phyloP scores from a whole-genome alignment of 2,113 vertebrate species.

The Ornithorhynchus anatinus region DNA sequence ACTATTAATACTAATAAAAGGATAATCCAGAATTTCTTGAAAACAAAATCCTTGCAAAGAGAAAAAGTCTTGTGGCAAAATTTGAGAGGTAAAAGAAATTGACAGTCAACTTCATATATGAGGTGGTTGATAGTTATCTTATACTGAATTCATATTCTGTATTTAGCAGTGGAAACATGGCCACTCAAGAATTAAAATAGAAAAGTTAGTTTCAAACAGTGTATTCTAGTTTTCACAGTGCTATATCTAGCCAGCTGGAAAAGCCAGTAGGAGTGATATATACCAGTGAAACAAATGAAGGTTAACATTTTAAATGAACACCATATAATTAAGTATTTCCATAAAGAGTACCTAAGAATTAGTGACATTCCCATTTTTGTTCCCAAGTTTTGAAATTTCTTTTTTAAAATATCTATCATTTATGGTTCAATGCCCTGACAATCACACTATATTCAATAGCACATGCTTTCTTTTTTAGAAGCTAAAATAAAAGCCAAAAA shows the following conservation, averaged over 20 bases:
- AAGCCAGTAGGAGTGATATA: not conserved
- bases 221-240: not conserved
- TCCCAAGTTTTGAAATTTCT: not conserved
- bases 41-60: not conserved
- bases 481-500: not conserved
- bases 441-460: not conserved
- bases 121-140: not conserved
- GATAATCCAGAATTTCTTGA: not conserved
- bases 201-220: not conserved
- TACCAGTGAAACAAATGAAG: not conserved
- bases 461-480: not conserved
- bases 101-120: not conserved
- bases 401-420: conserved; percentile 22
- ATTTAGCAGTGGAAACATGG: not conserved
- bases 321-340: not conserved
- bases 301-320: not conserved
- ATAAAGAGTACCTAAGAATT: conserved; percentile 5
- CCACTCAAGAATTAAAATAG: conserved; percentile 6
- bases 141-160: not conserved
- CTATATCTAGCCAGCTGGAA: not conserved
- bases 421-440: not conserved
- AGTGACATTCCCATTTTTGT: not conserved
- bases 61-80: no score
- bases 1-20: no score
- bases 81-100: not conserved